These are phyloP conservation scores for Zaprionus ghesquierei DNA, from an alignment of 1,140 invertebrate genomes.

Conservation along the genomic window DNA sequence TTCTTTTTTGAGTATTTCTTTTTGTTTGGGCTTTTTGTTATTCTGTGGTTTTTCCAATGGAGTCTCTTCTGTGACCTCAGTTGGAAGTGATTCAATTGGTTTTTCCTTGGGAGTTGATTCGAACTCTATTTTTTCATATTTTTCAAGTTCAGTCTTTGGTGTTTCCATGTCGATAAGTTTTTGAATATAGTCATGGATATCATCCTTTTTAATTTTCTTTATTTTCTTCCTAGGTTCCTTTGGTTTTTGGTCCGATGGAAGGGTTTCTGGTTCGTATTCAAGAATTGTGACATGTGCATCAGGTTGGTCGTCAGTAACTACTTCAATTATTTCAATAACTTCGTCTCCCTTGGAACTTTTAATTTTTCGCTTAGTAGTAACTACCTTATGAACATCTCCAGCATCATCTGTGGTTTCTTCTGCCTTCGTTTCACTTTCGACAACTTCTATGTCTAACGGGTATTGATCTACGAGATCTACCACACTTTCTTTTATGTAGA, in stretches of 20 bases:
- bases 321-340: conserved; percentile 81
- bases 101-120: conserved; percentile 64
- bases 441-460: conserved; percentile 51
- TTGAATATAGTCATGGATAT: conserved; percentile 77
- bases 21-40: conserved; percentile 50
- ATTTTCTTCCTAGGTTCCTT: conserved; percentile 66
- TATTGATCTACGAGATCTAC: conserved; percentile 31
- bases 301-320: conserved; percentile 80
- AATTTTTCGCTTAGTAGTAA: conserved; percentile 82
- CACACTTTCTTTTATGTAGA: conserved; percentile 49
- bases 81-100: conserved; percentile 43
- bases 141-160: conserved; percentile 75
- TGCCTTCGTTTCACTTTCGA: conserved; percentile 68
- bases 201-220: conserved; percentile 71
- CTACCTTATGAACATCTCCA: conserved; percentile 76
- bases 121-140: conserved; percentile 78
- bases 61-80: conserved; percentile 34
- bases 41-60: conserved; percentile 49
- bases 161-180: conserved; percentile 75
- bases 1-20: conserved; percentile 20
- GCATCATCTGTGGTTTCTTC: conserved; percentile 66
- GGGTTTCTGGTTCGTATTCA: conserved; percentile 60
- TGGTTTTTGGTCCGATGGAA: conserved; percentile 49
- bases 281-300: conserved; percentile 79
- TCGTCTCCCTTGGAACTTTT: conserved; percentile 77